These are phyloP conservation scores for Coenonympha glycerion DNA, from an alignment of 2,888 invertebrate genomes.

Conservation along the genomic window DNA sequence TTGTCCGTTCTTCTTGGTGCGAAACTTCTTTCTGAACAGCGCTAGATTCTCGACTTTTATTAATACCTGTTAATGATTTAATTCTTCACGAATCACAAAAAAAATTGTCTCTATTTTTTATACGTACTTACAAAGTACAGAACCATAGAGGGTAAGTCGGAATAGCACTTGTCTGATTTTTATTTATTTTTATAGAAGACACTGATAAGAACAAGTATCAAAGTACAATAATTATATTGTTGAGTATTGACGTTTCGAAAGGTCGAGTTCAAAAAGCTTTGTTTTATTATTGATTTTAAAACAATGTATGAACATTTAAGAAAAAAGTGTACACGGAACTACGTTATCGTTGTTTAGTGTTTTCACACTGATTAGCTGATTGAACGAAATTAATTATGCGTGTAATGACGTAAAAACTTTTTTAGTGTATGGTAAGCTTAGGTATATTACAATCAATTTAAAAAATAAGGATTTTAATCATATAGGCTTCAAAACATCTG, in stretches of 20 bases:
- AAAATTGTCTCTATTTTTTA: too few relatives aligned
- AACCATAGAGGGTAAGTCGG: too few relatives aligned
- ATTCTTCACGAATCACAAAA: too few relatives aligned
- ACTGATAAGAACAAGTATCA: background rate
- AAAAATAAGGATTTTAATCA: background rate
- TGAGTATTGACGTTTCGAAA: background rate
- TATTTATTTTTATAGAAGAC: too few relatives aligned
- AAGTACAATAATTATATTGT: background rate
- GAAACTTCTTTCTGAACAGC: too few relatives aligned
- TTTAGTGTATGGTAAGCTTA: too few relatives aligned
- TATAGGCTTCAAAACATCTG: background rate
- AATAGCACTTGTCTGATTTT: too few relatives aligned
- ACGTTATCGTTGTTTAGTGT: slow-evolving; percentile 20
- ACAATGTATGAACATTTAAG: background rate
- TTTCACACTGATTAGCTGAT: background rate
- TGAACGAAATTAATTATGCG: background rate
- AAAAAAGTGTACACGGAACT: slow-evolving; percentile 22
- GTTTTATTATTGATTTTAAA: background rate
- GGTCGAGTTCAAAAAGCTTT: background rate
- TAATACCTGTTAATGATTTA: too few relatives aligned
- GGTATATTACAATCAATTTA: too few relatives aligned
- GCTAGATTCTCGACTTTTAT: too few relatives aligned
- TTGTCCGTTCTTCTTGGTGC: too few relatives aligned
- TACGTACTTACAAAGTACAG: too few relatives aligned
- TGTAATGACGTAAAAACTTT: background rate